Percentiles rank a stretch among this genome's conserved stretches.
phyloP scores from a whole-genome alignment of 2,797 vertebrate genomes.

The Acrocephalus scirpaceus region DNA sequence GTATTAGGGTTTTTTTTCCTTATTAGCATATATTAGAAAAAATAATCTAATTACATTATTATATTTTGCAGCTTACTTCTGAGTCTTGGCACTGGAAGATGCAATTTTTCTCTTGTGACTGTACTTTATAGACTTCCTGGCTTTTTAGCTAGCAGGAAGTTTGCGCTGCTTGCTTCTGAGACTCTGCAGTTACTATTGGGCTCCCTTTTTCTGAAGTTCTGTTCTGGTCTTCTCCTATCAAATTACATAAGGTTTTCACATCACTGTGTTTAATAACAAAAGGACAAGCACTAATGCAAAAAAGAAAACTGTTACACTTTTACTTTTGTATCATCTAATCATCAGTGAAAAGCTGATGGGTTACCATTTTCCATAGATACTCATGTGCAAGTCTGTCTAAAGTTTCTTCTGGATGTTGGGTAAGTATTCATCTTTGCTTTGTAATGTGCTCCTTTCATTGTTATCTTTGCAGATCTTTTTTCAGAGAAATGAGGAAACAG shows the following conservation, averaged over 20 bases:
- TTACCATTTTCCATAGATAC: background rate
- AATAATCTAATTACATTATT: background rate
- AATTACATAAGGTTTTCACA: slow-evolving; percentile 1
- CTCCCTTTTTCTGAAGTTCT: background rate
- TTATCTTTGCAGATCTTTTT: background rate
- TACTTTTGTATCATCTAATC: background rate
- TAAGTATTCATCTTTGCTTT: background rate
- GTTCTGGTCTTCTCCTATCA: background rate
- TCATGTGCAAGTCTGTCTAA: background rate
- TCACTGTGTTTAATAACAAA: background rate
- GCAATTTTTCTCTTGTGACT: background rate
- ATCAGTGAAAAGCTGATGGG: background rate
- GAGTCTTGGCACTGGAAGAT: background rate
- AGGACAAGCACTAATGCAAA: background rate
- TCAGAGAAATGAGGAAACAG: background rate
- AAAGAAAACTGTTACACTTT: background rate
- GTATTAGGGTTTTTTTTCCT: background rate
- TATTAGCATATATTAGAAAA: background rate
- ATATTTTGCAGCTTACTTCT: background rate
- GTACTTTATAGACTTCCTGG: background rate
- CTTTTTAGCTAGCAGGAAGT: background rate
- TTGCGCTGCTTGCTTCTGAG: background rate
- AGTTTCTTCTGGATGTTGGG: background rate
- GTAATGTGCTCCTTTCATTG: background rate
- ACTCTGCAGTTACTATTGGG: background rate